Base-by-base conservation (phyloP, 2,113 vertebrate genomes). In the Antechinus stuartii region DNA sequence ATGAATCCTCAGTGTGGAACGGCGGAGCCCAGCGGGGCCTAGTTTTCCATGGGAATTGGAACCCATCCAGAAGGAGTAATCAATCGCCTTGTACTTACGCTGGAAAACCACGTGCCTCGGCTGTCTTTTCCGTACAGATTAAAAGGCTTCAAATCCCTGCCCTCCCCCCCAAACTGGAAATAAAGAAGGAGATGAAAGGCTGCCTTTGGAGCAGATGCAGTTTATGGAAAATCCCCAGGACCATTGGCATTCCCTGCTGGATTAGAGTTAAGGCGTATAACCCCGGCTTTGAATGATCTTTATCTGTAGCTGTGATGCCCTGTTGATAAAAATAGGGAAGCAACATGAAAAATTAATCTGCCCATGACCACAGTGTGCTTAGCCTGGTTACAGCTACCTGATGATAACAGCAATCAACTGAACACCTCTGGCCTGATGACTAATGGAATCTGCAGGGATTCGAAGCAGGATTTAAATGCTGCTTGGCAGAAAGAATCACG, bases 301-400 rank as follows among this genome's bases (percentile, higher is more conserved):
- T 91, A 94, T 68, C 89, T 93, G 89, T 26, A 94, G 56, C 84
- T 91, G 23, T 92, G 96, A 91, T 94, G 91, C 6, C 89, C 76
- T 96, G 90, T 90, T 54, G 22, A 92, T 95, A 95, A 96, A 96
- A 26, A 93, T 96, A 42, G 25, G 42, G 93, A 94, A 92, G 91
- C 91, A 93, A 49, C 19, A 68, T 55, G 91, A 97, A 95, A 93
- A 19, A 11, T 92, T 47, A 92, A 98, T 90, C 90, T 95, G 8
- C 47, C 53, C 55, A 19, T 95, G 95, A 92, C 7, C 19, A 30
- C 0, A 30, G 11, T 6, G 0, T 76, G 11, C 50, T 97, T 96
- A 92, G 94, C 93, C 94, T 93, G n/a, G 92, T 95, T 92, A 92
- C 56, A 92, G 89, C 90, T 56, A 97, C 92, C 94, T 94, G 90